Percentiles rank a stretch among this genome's conserved stretches.
phyloP scores from a whole-genome alignment of 2,113 vertebrate species.

The Choloepus hoffmanni region DNA sequence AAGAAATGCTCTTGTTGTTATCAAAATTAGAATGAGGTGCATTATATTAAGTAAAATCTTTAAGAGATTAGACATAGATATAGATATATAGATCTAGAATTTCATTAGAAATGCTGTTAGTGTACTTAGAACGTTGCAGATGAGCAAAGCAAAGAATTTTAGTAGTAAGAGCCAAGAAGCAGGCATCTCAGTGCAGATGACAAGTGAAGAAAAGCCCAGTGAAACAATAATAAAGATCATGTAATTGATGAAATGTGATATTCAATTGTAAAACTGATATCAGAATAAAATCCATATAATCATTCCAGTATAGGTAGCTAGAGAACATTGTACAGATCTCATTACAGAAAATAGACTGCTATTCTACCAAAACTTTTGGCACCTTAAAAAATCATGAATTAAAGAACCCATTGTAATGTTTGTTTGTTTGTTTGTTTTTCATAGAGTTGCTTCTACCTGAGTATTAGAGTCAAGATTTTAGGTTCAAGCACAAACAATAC shows the following conservation, averaged over 20 bases:
- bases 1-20: neutral
- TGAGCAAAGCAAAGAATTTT: neutral
- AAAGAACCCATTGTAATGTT: neutral
- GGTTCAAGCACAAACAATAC: neutral
- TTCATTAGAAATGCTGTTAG: neutral
- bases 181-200: neutral
- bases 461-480: constrained; percentile 11
- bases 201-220: neutral
- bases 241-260: neutral
- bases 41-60: too few relatives aligned
- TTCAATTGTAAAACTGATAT: neutral
- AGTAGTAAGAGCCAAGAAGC: neutral
- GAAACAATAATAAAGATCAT: neutral
- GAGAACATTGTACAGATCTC: neutral
- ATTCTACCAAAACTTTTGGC: neutral
- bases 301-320: neutral
- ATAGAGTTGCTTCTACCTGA: neutral
- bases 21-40: too few relatives aligned
- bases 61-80: too few relatives aligned
- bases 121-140: neutral
- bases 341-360: neutral
- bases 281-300: neutral
- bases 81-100: too few relatives aligned
- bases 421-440: neutral
- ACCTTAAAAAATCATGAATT: constrained; percentile 19